Evolutionary conservation across 2,113 vertebrate species (phyloP), one percentile per base, ranked within the genome.

Genomic region (Chionodraco myersi): DNA sequence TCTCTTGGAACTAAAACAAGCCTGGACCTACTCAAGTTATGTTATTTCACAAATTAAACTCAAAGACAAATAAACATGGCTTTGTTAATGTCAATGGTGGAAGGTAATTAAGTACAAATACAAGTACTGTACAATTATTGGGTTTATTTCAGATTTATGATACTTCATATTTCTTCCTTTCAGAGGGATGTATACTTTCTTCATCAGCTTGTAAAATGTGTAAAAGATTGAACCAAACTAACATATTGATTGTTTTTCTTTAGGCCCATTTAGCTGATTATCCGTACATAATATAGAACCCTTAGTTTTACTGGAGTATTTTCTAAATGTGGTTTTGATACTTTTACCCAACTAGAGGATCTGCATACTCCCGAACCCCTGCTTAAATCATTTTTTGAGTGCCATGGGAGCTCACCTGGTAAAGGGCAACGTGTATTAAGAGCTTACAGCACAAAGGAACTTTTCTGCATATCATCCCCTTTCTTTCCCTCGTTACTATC

Each of bases 31-130:
- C 4, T 78, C 41, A 5, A 64, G 26, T n/a, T 57, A 13, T 61
- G 5, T 21, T 30, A 69, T 30, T 53, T 56, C 18, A 14, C 30
- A 66, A 60, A 53, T 49, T 4, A 10, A 75, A 77, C 61, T 48
- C 34, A 64, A 59, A 66, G 2, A 16, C n/a, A 34, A 9, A n/a
- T 0, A 18, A 9, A 13, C 15, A 59, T 9, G 61, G 7, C 15
- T 44, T 45, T 21, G 1, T 57, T 54, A 71, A 62, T 3, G 56
- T 4, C 5, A 0, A 15, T 52, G 23, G 30, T 68, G 6, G 30
- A 64, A 60, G 58, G 1, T 59, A 74, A 34, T 36, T 1, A 14
- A 16, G 45, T 34, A 30, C 30, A 30, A 30, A 30, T 30, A 30
- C 30, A 30, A 30, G 30, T 30, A 30, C 30, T 30, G 30, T 30